Evolutionary conservation across 2,113 vertebrate species (phyloP), one percentile per base, ranked within the genome.

Genomic region (Toxotes chatareus): DNA sequence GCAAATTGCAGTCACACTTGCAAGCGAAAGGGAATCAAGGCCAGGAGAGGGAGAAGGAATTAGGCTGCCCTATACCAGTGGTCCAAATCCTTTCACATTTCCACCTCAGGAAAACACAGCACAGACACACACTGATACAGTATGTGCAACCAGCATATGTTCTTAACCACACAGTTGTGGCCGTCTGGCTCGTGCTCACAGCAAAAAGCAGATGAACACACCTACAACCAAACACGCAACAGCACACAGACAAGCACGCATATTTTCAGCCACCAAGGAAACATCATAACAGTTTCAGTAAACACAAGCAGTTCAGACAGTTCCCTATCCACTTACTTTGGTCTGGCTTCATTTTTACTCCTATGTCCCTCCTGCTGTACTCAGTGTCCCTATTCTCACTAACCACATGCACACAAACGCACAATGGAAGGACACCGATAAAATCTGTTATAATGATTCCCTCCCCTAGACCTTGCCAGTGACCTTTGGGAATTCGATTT

Each of bases 1-100:
- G 80, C 93, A 94, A 95, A 94, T 94, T 94, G 89, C 89, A 93
- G 93, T 94, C 93, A 93, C 93, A 94, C 93, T 94, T 90, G 80
- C 32, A 34, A 79, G 83, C 21, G 63, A 79, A 79, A 71, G 74
- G 40, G 81, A 92, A 87, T 87, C 90, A 93, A 92, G 82, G 89
- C 91, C 88, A 89, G 77, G 76, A 84, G 65, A 82, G 61, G 70
- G 73, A 82, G 70, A 76, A 72, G 84, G 88, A 93, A 91, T 91
- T 87, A 89, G 71, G 72, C 81, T 71, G 80, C 66, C 64, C 80
- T 88, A 74, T 69, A 63, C 83, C 49, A 73, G 66, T 70, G 53
- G 73, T 71, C 87, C 84, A 86, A 80, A 88, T 89, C 85, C 69
- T 60, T 86, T 86, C 73, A 78, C 76, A 64, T 70, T 83, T 79